These are phyloP conservation scores for Morone chrysops DNA, from an alignment of 2,113 vertebrate species.

Conservation along the genomic window DNA sequence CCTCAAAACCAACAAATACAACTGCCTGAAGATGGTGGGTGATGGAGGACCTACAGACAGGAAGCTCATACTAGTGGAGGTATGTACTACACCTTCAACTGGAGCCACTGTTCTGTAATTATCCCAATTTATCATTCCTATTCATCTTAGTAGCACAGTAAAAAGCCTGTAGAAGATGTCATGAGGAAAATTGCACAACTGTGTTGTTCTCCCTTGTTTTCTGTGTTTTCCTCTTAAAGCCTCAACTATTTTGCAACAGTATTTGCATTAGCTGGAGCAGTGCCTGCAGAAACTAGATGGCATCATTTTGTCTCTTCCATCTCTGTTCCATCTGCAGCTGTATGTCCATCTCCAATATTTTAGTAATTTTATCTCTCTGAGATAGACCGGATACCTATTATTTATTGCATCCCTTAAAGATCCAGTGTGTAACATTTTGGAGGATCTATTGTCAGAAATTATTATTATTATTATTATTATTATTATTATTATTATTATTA, in stretches of 20 bases:
- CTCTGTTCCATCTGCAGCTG: background rate
- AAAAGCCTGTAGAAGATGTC: background rate
- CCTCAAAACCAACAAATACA: slow-evolving; percentile 94
- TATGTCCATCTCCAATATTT: too few species aligned
- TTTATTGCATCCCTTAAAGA: too few species aligned
- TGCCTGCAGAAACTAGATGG: background rate
- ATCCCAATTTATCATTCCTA: background rate
- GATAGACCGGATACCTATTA: too few species aligned
- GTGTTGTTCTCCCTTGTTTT: background rate
- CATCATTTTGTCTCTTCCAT: background rate
- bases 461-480: too few species aligned
- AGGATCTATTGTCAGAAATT: too few species aligned
- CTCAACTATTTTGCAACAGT: too few species aligned
- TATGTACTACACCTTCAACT: slow-evolving; percentile 60
- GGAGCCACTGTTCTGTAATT: background rate
- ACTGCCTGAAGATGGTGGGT: slow-evolving; percentile 90
- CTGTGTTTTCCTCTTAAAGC: too few species aligned
- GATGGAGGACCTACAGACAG: slow-evolving; percentile 81
- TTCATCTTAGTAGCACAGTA: background rate
- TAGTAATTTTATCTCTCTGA: too few species aligned
- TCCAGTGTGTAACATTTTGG: too few species aligned
- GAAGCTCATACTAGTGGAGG: slow-evolving; percentile 95
- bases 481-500: too few species aligned
- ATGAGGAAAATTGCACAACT: background rate
- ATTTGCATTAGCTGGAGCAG: too few species aligned